Base-by-base conservation (phyloP, 1,140 invertebrate species). In the Drosophila tristis region DNA sequence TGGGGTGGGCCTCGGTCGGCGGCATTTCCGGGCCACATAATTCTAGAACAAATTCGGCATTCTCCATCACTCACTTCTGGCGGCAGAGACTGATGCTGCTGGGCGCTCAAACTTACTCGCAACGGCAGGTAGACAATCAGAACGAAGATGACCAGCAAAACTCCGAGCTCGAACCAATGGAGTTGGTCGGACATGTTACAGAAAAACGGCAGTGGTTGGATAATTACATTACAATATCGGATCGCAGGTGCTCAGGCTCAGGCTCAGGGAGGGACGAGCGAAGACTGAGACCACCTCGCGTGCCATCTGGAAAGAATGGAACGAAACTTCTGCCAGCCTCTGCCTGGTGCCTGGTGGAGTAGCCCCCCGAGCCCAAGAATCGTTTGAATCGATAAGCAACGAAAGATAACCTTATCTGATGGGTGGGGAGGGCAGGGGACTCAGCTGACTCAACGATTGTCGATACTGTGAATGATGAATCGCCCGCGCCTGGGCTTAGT, bases 321-420 rank as follows among this genome's bases (percentile, higher is more conserved):
- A 5, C 9, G 9, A 35, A 29, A 8, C 15, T 25, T 13, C 6
- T 43, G 29, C 11, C 8, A 55, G 59, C 47, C 44, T 71, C 8
- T 26, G 47, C n/a, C 43, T 16, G 0, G 16, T 16, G 16, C 31
- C 26, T 49, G 31, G 7, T 25, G 23, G 23, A 4, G 25, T 8
- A n/a, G 8, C 9, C 23, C 13, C 11, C 4, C 31, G 9, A 15
- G 13, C 55, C 6, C 13, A n/a, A 7, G 11, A 35, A 35, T 26
- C 59, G 20, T 9, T 31, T 3, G 23, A n/a, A 56, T 26, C 45
- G 65, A 71, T 71, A 70, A 70, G 67, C 44, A 51, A 51, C 16
- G 16, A 29, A 48, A 64, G 63, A 66, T 66, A 70, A 68, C 65
- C 11, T 70, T 71, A 71, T 71, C 67, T 65, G 53, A n/a, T n/a